A percentile compares a stretch with the other conserved stretches of the same genome.
These are phyloP conservation scores for Onychomys arenicola DNA, from an alignment of 2,797 vertebrate species.

Conservation along the genomic window DNA sequence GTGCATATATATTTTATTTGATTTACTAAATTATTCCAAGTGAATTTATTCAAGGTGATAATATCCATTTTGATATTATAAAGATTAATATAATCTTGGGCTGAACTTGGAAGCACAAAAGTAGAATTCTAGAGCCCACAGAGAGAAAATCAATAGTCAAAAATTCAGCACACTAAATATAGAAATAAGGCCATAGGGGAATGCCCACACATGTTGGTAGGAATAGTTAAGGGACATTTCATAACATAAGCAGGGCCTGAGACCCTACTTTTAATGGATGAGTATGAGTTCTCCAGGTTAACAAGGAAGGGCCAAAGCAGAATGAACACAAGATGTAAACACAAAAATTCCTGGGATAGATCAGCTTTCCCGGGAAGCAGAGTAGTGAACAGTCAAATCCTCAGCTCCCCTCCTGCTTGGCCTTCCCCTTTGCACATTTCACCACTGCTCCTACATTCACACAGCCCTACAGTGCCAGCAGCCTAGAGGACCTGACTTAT, in stretches of 20 bases:
- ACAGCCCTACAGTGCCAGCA: not conserved
- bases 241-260: not conserved
- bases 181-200: not conserved
- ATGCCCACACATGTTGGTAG: not conserved
- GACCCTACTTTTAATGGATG: not conserved
- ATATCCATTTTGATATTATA: not conserved
- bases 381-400: not conserved
- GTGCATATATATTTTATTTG: not conserved
- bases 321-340: not conserved
- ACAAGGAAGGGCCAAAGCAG: conserved; percentile 4
- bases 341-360: not conserved
- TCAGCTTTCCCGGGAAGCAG: not conserved
- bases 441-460: not conserved
- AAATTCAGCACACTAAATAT: not conserved
- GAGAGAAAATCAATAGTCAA: not conserved
- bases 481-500: not conserved
- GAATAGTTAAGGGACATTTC: not conserved
- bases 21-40: not conserved
- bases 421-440: not conserved
- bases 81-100: not conserved
- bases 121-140: not conserved
- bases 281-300: not conserved
- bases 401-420: not conserved
- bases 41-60: not conserved
- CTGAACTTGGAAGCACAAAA: not conserved